phyloP scores from a whole-genome alignment of 2,113 vertebrate species.

The Cyprinodon tularosa region DNA sequence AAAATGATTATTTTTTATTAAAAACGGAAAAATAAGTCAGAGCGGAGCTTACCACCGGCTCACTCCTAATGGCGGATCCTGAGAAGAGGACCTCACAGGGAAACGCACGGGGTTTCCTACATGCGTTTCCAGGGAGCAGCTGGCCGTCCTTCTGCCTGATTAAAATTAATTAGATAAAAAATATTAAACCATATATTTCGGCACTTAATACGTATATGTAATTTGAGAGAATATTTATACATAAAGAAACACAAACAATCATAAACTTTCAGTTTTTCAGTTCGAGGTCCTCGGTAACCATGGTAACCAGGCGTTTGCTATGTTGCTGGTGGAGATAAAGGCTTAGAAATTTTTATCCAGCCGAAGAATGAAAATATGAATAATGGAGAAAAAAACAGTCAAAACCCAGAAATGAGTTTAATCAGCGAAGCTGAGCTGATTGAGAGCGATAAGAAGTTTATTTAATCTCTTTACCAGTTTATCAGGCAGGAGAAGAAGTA shows the following conservation, averaged over 20 bases:
- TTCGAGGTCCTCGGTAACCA: constrained; percentile 22
- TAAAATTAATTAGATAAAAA: constrained; percentile 9
- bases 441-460: constrained; percentile 67
- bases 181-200: background rate
- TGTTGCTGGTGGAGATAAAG: background rate
- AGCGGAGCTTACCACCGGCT: constrained; percentile 70
- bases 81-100: constrained; percentile 75
- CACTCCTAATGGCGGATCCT: constrained; percentile 85
- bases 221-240: background rate
- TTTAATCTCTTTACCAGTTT: constrained; percentile 61
- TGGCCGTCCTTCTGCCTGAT: constrained; percentile 16
- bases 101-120: constrained; percentile 81
- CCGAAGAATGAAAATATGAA: background rate
- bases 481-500: constrained; percentile 69
- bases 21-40: rapidly evolving
- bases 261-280: background rate
- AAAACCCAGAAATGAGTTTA: constrained; percentile 4
- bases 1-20: background rate
- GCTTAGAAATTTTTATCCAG: too few species aligned
- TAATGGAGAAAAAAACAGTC: background rate
- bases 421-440: constrained; percentile 31
- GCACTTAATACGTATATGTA: background rate
- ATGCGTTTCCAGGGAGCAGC: constrained; percentile 58
- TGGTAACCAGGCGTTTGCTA: constrained; percentile 16
- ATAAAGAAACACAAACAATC: background rate